phyloP scores from a whole-genome alignment of 2,888 invertebrate species.

The Zele albiditarsus region DNA sequence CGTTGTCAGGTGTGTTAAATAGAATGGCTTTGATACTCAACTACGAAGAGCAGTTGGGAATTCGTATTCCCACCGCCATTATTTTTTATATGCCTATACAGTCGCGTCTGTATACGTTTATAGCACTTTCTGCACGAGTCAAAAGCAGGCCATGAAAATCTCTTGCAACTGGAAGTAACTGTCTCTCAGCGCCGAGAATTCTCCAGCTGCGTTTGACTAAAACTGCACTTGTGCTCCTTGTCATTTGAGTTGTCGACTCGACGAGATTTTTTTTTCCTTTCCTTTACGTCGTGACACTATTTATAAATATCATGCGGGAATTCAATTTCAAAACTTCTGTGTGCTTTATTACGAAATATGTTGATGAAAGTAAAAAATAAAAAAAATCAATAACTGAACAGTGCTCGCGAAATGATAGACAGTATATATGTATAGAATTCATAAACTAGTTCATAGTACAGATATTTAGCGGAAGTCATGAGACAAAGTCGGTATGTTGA shows the following conservation, averaged over 20 bases:
- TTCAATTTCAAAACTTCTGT: neutral
- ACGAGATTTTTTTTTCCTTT: neutral
- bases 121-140: slow-evolving; percentile 24
- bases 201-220: slow-evolving; percentile 33
- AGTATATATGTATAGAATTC: too few species aligned
- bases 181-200: slow-evolving; percentile 1
- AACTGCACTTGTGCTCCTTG: slow-evolving; percentile 29
- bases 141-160: slow-evolving; percentile 32
- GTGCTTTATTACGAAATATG: neutral
- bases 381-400: neutral
- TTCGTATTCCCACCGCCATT: slow-evolving; percentile 27
- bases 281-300: neutral
- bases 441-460: too few species aligned
- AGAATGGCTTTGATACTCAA: slow-evolving; percentile 16
- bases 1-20: slow-evolving; percentile 7
- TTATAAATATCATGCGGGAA: neutral
- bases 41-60: neutral
- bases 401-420: too few species aligned
- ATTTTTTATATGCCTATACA: slow-evolving; percentile 32
- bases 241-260: slow-evolving; percentile 26
- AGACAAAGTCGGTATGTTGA: neutral
- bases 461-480: neutral
- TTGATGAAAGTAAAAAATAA: neutral
- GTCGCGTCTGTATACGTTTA: slow-evolving; percentile 29
- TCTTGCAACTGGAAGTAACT: slow-evolving; percentile 30